These are phyloP conservation scores for Pogonophryne albipinna DNA, from an alignment of 2,797 vertebrate genomes.

Conservation along the genomic window DNA sequence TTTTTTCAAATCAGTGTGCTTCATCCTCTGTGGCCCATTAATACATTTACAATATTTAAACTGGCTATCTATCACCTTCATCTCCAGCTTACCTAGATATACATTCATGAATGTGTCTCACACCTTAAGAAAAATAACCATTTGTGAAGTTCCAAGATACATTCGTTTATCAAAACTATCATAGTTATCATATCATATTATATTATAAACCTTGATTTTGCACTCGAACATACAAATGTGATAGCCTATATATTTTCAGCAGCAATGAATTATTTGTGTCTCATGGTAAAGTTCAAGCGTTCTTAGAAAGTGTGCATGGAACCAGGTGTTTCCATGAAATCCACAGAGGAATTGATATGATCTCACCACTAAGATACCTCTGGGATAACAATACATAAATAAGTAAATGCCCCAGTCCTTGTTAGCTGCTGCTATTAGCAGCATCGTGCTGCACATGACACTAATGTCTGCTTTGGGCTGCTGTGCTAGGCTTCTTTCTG, in stretches of 20 bases:
- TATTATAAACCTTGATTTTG: conserved; percentile 8
- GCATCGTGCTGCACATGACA: conserved; percentile 54
- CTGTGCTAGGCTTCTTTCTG: conserved; percentile 60
- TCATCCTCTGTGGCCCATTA: neutral
- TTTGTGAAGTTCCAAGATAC: neutral
- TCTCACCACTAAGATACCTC: conserved; percentile 44
- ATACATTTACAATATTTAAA: neutral
- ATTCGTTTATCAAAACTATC: neutral
- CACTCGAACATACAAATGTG: neutral
- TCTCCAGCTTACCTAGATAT: too few relatives aligned
- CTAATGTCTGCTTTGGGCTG: conserved; percentile 74
- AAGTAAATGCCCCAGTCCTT: conserved; percentile 58
- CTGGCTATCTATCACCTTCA: neutral
- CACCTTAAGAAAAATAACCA: neutral
- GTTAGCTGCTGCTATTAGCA: conserved; percentile 69
- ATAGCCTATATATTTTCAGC: conserved; percentile 16
- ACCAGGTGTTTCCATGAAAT: conserved; percentile 56
- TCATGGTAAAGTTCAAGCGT: conserved; percentile 48
- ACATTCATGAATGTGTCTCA: neutral
- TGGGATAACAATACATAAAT: conserved; percentile 56
- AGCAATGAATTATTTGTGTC: conserved; percentile 36
- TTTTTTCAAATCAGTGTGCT: neutral
- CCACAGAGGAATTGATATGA: conserved; percentile 38
- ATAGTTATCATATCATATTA: too few relatives aligned
- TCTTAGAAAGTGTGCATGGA: conserved; percentile 50